phyloP scores from a whole-genome alignment of 2,888 invertebrate genomes.

The Amphipoea lucens region DNA sequence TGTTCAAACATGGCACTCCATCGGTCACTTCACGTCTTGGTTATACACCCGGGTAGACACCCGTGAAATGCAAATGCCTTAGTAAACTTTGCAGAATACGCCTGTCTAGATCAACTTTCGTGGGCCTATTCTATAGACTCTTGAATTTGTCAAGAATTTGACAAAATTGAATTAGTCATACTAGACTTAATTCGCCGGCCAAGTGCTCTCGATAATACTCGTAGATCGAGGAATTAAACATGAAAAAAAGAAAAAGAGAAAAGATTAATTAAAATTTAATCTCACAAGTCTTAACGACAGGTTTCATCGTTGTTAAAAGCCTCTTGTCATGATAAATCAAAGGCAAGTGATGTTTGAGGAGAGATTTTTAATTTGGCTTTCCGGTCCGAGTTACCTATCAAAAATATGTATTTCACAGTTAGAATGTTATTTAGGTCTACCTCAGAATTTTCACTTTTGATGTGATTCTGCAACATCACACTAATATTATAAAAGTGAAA shows the following conservation, averaged over 20 bases:
- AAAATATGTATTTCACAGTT: neutral
- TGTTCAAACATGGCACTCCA: no score
- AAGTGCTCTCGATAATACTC: neutral
- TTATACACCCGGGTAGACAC: neutral
- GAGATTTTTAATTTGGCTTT: constrained; percentile 31
- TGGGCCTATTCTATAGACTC: neutral
- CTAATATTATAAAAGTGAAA: no score
- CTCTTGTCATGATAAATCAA: constrained; percentile 18
- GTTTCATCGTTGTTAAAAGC: constrained; percentile 23
- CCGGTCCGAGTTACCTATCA: neutral
- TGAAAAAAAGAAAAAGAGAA: neutral
- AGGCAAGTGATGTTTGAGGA: constrained; percentile 11
- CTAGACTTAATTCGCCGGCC: neutral
- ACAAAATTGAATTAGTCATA: neutral
- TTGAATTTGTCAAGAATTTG: neutral
- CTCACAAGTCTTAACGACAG: neutral
- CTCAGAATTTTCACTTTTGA: neutral
- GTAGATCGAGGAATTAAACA: constrained; percentile 15
- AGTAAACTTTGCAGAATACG: neutral
- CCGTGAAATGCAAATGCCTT: neutral
- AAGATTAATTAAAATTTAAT: constrained; percentile 25
- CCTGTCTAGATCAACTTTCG: neutral
- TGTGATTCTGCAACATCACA: neutral
- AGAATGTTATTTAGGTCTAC: neutral
- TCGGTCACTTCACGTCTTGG: neutral